phyloP scores from a whole-genome alignment of 1,140 invertebrate species.

The Caenorhabditis inopinata region DNA sequence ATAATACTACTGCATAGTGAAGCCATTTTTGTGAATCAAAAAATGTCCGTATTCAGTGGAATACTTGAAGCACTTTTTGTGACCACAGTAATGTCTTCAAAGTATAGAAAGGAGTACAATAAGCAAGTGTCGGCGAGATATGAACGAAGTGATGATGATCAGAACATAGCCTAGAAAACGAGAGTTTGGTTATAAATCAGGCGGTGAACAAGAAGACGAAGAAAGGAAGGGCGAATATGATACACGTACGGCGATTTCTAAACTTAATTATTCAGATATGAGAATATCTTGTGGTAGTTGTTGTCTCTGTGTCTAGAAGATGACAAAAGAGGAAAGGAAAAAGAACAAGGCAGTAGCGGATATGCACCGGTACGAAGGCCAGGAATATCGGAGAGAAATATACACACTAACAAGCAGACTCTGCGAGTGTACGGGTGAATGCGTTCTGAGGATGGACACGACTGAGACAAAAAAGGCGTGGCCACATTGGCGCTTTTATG shows the following conservation, averaged over 20 bases:
- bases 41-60: not conserved
- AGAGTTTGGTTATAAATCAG: constrained; percentile 23
- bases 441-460: not conserved
- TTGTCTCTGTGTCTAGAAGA: not conserved
- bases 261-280: constrained; percentile 32
- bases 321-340: not conserved
- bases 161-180: constrained; percentile 29
- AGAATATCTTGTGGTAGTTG: constrained; percentile 19
- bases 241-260: constrained; percentile 5
- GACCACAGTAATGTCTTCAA: not conserved
- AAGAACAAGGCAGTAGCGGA: constrained; percentile 20
- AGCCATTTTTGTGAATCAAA: constrained; percentile 4
- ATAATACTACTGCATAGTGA: not conserved
- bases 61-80: constrained; percentile 28
- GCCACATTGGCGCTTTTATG: not conserved
- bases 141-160: not conserved
- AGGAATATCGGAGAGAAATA: not conserved
- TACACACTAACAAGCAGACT: not conserved
- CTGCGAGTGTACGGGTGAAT: constrained; percentile 10
- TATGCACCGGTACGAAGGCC: constrained; percentile 17
- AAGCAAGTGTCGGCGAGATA: not conserved
- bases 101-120: not conserved
- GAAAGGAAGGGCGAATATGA: not conserved
- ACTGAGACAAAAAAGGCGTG: constrained; percentile 12
- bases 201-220: not conserved